A percentile compares a stretch with the other conserved stretches of the same genome.
phyloP scores from a whole-genome alignment of 2,113 vertebrate genomes.

The Poeciliopsis retropinna region DNA sequence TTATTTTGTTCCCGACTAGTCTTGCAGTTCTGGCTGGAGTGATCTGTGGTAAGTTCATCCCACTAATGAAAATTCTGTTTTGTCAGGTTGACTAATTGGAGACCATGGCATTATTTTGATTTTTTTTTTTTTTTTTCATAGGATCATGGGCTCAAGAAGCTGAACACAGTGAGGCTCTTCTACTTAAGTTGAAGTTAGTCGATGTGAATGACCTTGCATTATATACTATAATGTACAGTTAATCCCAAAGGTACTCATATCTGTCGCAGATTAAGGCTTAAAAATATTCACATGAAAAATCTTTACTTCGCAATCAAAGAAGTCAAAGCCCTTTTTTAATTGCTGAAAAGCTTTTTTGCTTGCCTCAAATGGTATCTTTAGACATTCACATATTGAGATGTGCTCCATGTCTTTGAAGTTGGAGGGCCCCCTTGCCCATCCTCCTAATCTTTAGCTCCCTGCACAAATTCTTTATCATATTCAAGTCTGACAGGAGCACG shows the following conservation, averaged over 20 bases:
- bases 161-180: not conserved
- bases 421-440: not conserved
- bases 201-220: not conserved
- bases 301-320: too few relatives aligned
- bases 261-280: not conserved
- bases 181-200: not conserved
- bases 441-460: not conserved
- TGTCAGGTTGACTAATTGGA: not conserved
- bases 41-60: constrained; percentile 37
- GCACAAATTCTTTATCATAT: not conserved
- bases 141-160: not conserved
- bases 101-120: not conserved
- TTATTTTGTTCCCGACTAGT: constrained; percentile 15
- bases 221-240: not conserved
- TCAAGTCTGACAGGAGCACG: not conserved
- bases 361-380: not conserved
- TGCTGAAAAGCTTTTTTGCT: not conserved
- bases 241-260: not conserved
- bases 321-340: not conserved
- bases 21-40: constrained; percentile 24
- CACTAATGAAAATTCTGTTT: not conserved
- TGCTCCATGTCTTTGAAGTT: not conserved
- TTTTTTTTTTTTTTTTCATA: not conserved
- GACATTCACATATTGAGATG: not conserved
- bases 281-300: not conserved